These are phyloP conservation scores for Meleagris gallopavo DNA, from an alignment of 2,113 vertebrate species.

Conservation along the genomic window DNA sequence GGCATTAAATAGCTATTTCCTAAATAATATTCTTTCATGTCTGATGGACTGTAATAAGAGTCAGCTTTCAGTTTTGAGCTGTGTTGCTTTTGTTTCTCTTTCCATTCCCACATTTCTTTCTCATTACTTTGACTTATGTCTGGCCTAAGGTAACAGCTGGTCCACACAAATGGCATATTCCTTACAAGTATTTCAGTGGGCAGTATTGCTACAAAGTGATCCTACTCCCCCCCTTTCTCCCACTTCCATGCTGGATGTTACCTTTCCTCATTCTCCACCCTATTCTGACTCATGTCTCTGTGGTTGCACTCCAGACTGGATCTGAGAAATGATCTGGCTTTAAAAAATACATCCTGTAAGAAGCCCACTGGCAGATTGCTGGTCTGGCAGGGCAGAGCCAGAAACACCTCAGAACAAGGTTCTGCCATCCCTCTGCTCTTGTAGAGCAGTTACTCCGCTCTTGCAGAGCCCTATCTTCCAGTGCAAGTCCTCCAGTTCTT, in stretches of 20 bases:
- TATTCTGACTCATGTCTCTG: neutral
- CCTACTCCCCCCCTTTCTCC: neutral
- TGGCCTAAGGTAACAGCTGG: slow-evolving; percentile 19
- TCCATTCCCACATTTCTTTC: slow-evolving; percentile 40
- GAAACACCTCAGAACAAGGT: neutral
- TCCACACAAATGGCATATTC: neutral
- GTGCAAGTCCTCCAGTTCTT: neutral
- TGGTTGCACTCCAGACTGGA: neutral
- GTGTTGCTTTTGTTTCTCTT: slow-evolving; percentile 43
- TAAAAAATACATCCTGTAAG: neutral
- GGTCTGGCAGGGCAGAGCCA: rapidly evolving
- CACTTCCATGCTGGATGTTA: neutral
- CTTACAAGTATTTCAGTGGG: neutral
- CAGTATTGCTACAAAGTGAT: neutral
- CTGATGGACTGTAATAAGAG: neutral
- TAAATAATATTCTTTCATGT: slow-evolving; percentile 47
- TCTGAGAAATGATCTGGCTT: neutral
- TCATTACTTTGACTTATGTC: slow-evolving; percentile 38
- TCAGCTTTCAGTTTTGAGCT: neutral
- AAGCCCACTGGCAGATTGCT: neutral
- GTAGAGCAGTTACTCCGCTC: no score
- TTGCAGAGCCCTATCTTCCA: neutral
- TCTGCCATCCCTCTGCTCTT: neutral
- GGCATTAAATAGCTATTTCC: slow-evolving; percentile 33
- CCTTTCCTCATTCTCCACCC: neutral